Evolutionary conservation across 2,888 invertebrate genomes (phyloP), one percentile per base, ranked within the genome.

Genomic region (Brassicogethes aeneus): DNA sequence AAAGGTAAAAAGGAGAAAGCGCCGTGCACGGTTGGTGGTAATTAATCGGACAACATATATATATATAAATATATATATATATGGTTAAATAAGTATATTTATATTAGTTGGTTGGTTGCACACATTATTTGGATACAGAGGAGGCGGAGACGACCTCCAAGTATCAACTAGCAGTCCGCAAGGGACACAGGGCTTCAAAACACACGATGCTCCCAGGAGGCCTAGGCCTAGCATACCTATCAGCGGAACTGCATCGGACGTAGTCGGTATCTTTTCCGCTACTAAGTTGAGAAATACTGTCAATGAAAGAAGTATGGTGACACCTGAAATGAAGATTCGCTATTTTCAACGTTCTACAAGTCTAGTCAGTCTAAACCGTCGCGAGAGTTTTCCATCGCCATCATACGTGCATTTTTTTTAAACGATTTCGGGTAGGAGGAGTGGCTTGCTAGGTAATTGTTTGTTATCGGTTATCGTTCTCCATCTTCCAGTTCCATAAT

Each of bases 221-320:
- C 54, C 43, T n/a, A n/a, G n/a, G n/a, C 56, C 61, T 61, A 61
- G 61, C 66, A 64, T 79, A 85, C 84, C 84, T 82, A 85, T 83
- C 70, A 85, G 75, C 70, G 84, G 84, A 70, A 85, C 83, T 70
- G 85, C 84, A 70, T 85, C 84, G 71, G 84, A 84, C 62, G 85
- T 80, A 56, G 83, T 82, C 70, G 92, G 93, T 83, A 94, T 87
- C 74, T 91, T 92, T 82, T 94, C 93, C 60, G 92, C 91, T 68
- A 95, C 92, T 79, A 94, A 85, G 78, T 93, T 90, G 75, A 93
- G 84, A 81, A 94, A 94, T 73, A 94, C 93, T 76, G 92, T 94
- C 80, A 94, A 83, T 72, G 94, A 94, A 73, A 95, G 84, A 73
- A 92, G 84, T 72, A 92, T 92, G 73, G 91, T 92, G 75, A 93